Evolutionary conservation across 2,113 vertebrate genomes (phyloP), one percentile per base, ranked within the genome.

Genomic region (Pan paniscus): DNA sequence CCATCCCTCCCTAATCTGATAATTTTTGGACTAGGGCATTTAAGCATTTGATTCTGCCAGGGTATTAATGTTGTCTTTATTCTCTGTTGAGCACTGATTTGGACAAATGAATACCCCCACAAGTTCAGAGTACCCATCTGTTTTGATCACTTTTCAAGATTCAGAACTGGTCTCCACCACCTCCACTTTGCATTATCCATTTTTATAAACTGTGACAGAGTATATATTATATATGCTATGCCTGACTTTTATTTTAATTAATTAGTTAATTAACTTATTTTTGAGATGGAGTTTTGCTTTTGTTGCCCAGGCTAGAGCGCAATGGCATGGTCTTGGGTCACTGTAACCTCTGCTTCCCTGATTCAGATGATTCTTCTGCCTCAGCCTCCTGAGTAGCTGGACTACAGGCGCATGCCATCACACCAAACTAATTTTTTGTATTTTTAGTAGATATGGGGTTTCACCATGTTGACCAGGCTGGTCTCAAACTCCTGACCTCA

Each of bases 61-160:
- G 50, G 23, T 67, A 46, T 61, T 87, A 48, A 25, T 93, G 64
- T 73, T 88, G 38, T 80, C 52, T 96, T 89, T 68, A 25, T 90
- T 91, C 32, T 38, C 73, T 50, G 35, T 85, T 76, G 57, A 93
- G 20, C 20, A 91, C 85, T 92, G 14, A 67, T 50, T 90, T 93
- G 86, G 75, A 88, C 17, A 52, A 55, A 12, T 80, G 73, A 70
- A 72, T 48, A 67, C 22, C 73, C 75, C 64, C 32, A 43, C 35
- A 87, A 25, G 27, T 92, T 94, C 48, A 90, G 32, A 57, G 87
- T 75, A 73, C 10, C 9, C 9, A 16, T 79, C n/a, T 59, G 40
- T 89, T 96, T 78, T 70, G 64, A 91, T 89, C 13, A 35, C 25
- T 92, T 93, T 50, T 81, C 57, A 92, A 83, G 30, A 81, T 40